These are phyloP conservation scores for Tetragnatha montana DNA, from an alignment of 2,888 invertebrate species.

Conservation along the genomic window DNA sequence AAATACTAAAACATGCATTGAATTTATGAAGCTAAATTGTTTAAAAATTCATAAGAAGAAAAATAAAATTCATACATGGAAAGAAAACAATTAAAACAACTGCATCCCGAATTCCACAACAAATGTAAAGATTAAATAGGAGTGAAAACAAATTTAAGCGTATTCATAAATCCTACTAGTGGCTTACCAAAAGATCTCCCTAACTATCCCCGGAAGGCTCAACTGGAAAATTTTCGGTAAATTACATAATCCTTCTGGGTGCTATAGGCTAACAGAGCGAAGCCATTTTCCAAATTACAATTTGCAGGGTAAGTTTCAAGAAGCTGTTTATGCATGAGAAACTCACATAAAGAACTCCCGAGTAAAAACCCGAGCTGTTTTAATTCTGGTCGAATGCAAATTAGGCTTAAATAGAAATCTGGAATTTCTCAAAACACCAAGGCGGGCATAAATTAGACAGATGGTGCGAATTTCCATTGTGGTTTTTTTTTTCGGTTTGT, in stretches of 20 bases:
- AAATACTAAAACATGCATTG: too few relatives aligned
- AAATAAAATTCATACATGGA: not conserved
- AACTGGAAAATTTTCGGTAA: conserved; percentile 19
- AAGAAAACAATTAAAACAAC: not conserved
- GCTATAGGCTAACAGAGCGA: conserved; percentile 6
- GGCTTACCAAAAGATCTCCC: not conserved
- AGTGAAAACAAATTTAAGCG: not conserved
- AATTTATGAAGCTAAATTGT: too few relatives aligned
- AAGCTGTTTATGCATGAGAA: not conserved
- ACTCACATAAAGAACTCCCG: conserved; percentile 9
- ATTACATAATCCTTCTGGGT: conserved; percentile 25
- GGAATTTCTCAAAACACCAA: conserved; percentile 15
- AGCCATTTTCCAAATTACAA: conserved; percentile 49
- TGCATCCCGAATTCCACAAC: not conserved
- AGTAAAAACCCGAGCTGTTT: conserved; percentile 10
- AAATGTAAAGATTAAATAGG: not conserved
- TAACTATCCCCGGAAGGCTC: not conserved
- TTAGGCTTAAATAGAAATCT: conserved; percentile 56
- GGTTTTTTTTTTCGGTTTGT: conserved; percentile 8
- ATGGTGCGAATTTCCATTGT: conserved; percentile 3
- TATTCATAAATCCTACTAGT: not conserved
- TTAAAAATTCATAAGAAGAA: too few relatives aligned
- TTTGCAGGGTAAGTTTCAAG: conserved; percentile 46
- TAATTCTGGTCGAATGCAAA: conserved; percentile 46
- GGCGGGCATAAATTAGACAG: conserved; percentile 45